Evolutionary conservation across 2,113 vertebrate genomes (phyloP).

Genomic region (Hoplias malabaricus): DNA sequence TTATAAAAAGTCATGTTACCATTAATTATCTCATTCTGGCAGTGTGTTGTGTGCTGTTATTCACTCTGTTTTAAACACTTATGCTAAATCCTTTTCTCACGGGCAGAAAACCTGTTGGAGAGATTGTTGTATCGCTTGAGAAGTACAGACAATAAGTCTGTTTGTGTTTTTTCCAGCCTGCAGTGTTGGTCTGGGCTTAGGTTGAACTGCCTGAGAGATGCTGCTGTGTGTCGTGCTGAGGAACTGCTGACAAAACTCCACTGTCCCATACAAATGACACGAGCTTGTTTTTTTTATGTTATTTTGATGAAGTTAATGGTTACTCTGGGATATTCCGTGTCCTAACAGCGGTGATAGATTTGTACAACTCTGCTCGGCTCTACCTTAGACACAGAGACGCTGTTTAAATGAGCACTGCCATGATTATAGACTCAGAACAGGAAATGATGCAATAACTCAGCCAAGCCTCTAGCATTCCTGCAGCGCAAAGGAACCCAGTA

Average conservation of each 20-base stretch:
- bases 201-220: not conserved
- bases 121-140: not conserved
- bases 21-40: conserved; percentile 13
- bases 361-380: conserved; percentile 27
- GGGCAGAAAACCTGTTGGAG: not conserved
- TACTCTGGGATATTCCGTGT: conserved; percentile 3
- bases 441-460: too few species aligned
- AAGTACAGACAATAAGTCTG: not conserved
- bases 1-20: conserved; percentile 24
- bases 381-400: conserved; percentile 5
- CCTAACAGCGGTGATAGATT: not conserved
- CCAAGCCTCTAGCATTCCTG: conserved; percentile 29
- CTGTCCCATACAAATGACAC: not conserved
- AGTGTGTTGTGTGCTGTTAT: not conserved
- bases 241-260: not conserved
- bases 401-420: conserved; percentile 19
- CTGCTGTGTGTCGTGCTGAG: not conserved
- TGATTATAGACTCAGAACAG: conserved; percentile 49
- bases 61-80: not conserved
- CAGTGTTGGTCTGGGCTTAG: not conserved
- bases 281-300: not conserved
- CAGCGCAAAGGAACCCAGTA: not conserved
- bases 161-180: not conserved
- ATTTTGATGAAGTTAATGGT: conserved; percentile 25
- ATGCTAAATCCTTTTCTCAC: not conserved